Conservation (phyloP, 2,113 vertebrate genomes). For the Oreocharis arfaki region DNA sequence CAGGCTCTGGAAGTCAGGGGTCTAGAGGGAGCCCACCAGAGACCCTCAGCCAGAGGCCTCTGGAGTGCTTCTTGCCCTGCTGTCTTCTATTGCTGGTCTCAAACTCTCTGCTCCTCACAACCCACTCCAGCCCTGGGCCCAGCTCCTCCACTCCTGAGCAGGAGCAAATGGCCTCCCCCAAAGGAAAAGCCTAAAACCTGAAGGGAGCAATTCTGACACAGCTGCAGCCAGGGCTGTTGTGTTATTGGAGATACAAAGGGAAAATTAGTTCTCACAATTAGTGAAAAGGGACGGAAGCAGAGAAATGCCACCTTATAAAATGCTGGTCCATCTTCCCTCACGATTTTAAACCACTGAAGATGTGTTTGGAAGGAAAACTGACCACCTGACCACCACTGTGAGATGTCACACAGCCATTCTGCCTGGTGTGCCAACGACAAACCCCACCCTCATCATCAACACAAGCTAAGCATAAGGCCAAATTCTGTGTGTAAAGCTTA, state of each 20-base stretch:
- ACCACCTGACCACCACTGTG: background rate
- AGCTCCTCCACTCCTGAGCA: background rate
- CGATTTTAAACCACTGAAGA: background rate
- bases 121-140: background rate
- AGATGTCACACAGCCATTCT: background rate
- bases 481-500: background rate
- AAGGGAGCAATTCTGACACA: background rate
- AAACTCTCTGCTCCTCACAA: background rate
- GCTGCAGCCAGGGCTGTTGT: background rate
- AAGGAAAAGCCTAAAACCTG: background rate
- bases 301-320: background rate
- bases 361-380: background rate
- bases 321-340: background rate
- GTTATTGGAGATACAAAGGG: background rate
- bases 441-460: background rate
- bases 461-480: background rate
- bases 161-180: background rate
- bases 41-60: fast-evolving
- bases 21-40: background rate
- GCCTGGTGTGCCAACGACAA: background rate
- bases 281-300: background rate
- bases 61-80: background rate
- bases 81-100: fast-evolving
- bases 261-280: background rate
- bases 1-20: background rate